A percentile compares a stretch with the other conserved stretches of the same genome.
Evolutionary conservation across 1,140 invertebrate species (phyloP).

Genomic region (Drusus annulatus): DNA sequence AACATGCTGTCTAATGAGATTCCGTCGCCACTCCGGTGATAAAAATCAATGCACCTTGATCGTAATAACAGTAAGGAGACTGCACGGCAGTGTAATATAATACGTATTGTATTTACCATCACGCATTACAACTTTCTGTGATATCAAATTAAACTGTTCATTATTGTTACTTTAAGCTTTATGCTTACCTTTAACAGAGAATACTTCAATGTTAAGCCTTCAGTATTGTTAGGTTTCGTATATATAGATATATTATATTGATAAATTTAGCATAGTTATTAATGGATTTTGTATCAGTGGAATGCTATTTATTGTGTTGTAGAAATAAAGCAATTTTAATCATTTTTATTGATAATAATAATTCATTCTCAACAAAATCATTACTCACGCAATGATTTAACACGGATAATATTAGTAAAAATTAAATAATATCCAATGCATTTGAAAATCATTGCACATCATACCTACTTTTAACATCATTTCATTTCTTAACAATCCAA

Average conservation of each 20-base stretch:
- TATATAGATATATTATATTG: conserved; percentile 48
- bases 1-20: conserved; percentile 71
- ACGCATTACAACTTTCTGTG: conserved; percentile 58
- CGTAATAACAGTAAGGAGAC: conserved; percentile 34
- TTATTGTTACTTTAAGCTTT: conserved; percentile 56
- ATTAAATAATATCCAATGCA: no score
- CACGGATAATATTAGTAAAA: background rate
- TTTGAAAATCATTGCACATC: no score
- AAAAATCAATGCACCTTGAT: conserved; percentile 49
- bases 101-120: conserved; percentile 53
- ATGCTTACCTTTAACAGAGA: conserved; percentile 53
- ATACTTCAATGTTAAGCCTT: conserved; percentile 55
- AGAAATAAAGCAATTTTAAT: background rate
- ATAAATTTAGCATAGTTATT: conserved; percentile 39
- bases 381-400: background rate
- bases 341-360: conserved; percentile 1
- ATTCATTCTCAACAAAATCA: conserved; percentile 11
- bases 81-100: conserved; percentile 43
- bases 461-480: no score
- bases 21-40: conserved; percentile 69
- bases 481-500: no score
- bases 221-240: conserved; percentile 55
- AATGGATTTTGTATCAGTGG: conserved; percentile 41
- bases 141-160: conserved; percentile 59
- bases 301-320: conserved; percentile 17